Evolutionary conservation across 2,888 invertebrate species (phyloP).

Genomic region (Troides aeacus): DNA sequence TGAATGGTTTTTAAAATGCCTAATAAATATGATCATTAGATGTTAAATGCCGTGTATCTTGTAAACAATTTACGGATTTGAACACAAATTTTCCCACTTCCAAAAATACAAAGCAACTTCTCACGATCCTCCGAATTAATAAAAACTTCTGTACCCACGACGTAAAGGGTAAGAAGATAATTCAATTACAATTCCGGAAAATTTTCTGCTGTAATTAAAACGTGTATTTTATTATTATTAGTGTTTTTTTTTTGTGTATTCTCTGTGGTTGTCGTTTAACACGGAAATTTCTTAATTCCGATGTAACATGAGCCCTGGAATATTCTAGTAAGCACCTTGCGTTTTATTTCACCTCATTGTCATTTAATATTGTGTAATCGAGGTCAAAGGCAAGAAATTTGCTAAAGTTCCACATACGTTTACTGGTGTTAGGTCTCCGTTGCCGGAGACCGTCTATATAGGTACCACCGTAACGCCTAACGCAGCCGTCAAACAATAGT

Average conservation of each 20-base stretch:
- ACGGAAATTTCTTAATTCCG: too few relatives aligned
- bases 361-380: too few relatives aligned
- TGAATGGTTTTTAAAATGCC: neutral
- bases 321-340: too few relatives aligned
- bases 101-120: slow-evolving; percentile 25
- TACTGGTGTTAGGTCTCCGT: too few relatives aligned
- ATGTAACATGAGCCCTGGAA: too few relatives aligned
- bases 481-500: too few relatives aligned
- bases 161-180: slow-evolving; percentile 22
- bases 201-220: neutral
- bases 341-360: too few relatives aligned
- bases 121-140: slow-evolving; percentile 25
- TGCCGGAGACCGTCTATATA: too few relatives aligned
- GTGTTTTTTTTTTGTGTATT: neutral
- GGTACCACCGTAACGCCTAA: too few relatives aligned
- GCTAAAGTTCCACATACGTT: too few relatives aligned
- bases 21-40: slow-evolving; percentile 15
- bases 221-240: neutral
- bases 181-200: slow-evolving; percentile 25
- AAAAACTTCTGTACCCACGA: slow-evolving; percentile 28
- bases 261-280: too few relatives aligned
- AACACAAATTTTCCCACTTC: slow-evolving; percentile 24
- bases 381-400: too few relatives aligned
- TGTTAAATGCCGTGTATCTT: slow-evolving; percentile 15
- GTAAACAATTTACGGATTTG: slow-evolving; percentile 26